A percentile compares a stretch with the other conserved stretches of the same genome.
Evolutionary conservation across 2,797 vertebrate genomes (phyloP).

Genomic region (Novumbra hubbsi): DNA sequence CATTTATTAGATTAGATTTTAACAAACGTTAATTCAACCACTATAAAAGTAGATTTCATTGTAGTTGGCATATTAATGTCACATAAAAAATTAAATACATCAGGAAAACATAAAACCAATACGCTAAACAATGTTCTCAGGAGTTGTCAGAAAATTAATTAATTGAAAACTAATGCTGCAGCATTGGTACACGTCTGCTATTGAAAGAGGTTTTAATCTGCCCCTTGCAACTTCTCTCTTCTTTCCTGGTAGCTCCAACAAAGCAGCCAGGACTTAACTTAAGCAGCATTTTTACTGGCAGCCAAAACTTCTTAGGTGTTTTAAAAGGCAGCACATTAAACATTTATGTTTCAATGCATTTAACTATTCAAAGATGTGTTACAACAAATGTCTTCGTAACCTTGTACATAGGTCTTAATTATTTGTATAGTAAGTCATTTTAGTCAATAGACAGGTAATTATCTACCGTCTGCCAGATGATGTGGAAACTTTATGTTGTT

Average conservation of each 20-base stretch:
- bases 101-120: background rate
- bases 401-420: too few relatives aligned
- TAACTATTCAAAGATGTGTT: too few relatives aligned
- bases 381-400: too few relatives aligned
- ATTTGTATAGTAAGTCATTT: too few relatives aligned
- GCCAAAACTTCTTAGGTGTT: too few relatives aligned
- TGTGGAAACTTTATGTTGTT: too few relatives aligned
- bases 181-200: background rate
- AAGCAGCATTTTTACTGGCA: too few relatives aligned
- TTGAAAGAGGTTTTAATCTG: background rate
- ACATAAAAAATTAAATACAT: constrained; percentile 46
- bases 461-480: too few relatives aligned
- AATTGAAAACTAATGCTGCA: background rate
- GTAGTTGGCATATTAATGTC: constrained; percentile 12
- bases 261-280: background rate
- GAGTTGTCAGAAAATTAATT: constrained; percentile 62
- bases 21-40: constrained; percentile 33
- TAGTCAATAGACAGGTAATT: too few relatives aligned
- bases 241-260: background rate
- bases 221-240: background rate
- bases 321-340: too few relatives aligned
- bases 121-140: constrained; percentile 63
- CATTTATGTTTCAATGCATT: too few relatives aligned
- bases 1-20: background rate
- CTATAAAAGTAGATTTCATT: constrained; percentile 22